Percentiles rank a stretch among this genome's conserved stretches.
Conservation (phyloP, 2,888 invertebrate species). For the Malthinus seriepunctatus region DNA sequence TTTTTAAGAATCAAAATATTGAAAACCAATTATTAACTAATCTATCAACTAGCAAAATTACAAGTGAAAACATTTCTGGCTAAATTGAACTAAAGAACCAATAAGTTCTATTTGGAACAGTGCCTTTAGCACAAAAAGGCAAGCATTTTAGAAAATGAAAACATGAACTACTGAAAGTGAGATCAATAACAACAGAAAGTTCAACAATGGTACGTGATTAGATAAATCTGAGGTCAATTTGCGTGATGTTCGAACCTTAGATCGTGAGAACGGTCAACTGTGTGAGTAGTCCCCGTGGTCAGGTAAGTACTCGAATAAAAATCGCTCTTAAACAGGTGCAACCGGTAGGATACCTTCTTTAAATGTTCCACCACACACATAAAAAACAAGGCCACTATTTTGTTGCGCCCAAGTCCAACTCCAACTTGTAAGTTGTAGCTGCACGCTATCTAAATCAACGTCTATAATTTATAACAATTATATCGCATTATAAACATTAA, state of each 20-base stretch:
- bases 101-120: constrained; percentile 6
- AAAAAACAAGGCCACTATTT: too few species aligned
- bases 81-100: not conserved
- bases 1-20: not conserved
- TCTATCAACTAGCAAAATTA: not conserved
- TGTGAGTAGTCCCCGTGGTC: too few species aligned
- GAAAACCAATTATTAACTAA: constrained; percentile 6
- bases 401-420: too few species aligned
- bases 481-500: too few species aligned
- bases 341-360: too few species aligned
- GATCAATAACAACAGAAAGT: constrained; percentile 9
- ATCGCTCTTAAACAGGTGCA: too few species aligned
- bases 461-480: too few species aligned
- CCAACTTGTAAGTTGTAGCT: too few species aligned
- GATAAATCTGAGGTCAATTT: constrained; percentile 13
- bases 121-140: constrained; percentile 5
- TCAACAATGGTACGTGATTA: constrained; percentile 12
- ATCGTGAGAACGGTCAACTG: constrained; percentile 11
- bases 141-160: constrained; percentile 10
- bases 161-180: constrained; percentile 9
- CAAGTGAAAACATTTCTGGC: constrained; percentile 1
- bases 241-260: constrained; percentile 16
- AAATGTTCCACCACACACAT: too few species aligned
- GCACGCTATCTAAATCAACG: too few species aligned
- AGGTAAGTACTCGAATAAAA: too few species aligned